Conservation (phyloP, 1,140 invertebrate species). For the Lepidurus apus region DNA sequence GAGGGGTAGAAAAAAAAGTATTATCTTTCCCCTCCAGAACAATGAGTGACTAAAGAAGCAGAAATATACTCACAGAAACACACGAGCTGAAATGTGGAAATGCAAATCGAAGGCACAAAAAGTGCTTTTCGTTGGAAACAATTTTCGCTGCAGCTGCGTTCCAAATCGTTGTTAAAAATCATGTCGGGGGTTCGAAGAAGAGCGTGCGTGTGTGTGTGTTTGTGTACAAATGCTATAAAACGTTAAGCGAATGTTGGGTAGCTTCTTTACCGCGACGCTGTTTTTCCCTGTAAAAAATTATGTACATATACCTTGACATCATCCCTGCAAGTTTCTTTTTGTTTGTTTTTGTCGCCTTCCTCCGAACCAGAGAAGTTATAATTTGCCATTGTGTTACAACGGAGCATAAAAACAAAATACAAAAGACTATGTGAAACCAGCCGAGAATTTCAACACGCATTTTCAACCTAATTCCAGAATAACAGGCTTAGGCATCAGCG, state of each 20-base stretch:
- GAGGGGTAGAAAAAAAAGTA: no score
- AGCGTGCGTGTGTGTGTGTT: background rate
- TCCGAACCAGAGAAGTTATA: background rate
- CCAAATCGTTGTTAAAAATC: no score
- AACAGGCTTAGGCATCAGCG: background rate
- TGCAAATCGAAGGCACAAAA: no score
- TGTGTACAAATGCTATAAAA: background rate
- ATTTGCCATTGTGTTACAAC: conserved; percentile 12
- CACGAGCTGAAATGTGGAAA: no score
- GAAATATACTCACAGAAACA: no score
- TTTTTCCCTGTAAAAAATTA: background rate
- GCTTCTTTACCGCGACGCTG: conserved; percentile 12
- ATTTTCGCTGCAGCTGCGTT: no score
- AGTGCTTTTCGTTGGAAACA: no score
- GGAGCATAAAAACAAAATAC: background rate
- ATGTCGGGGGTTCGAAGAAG: background rate
- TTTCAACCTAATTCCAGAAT: background rate
- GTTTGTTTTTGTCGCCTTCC: background rate
- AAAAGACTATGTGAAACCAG: conserved; percentile 6
- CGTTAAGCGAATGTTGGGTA: background rate
- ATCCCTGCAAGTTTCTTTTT: background rate
- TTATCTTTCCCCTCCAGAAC: no score
- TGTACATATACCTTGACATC: conserved; percentile 5
- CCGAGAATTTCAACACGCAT: background rate
- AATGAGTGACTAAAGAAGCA: no score